phyloP scores from a whole-genome alignment of 2,888 invertebrate species.

The Halictus ligatus region DNA sequence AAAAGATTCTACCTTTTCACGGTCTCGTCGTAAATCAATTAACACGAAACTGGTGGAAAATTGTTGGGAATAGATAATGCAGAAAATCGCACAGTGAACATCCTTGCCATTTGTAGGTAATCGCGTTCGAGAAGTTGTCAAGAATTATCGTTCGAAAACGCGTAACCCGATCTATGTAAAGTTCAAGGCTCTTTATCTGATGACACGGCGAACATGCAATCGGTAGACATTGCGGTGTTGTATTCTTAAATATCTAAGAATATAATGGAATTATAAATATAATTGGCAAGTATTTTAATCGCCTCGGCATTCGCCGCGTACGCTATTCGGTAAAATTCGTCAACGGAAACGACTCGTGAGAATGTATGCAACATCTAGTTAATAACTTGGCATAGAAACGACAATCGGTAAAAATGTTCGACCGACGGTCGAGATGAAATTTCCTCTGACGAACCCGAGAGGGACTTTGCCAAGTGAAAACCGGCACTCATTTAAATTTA shows the following conservation, averaged over 20 bases:
- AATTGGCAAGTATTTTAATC: neutral
- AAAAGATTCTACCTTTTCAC: neutral
- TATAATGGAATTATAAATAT: neutral
- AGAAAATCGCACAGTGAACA: neutral
- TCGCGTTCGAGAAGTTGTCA: neutral
- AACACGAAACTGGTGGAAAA: neutral
- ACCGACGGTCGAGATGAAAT: neutral
- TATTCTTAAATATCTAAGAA: neutral
- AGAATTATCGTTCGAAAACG: neutral
- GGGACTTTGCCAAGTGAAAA: neutral
- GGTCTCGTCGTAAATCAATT: neutral
- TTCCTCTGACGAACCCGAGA: neutral
- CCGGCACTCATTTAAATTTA: neutral
- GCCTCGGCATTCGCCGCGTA: neutral
- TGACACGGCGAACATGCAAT: neutral
- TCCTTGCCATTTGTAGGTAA: conserved; percentile 3
- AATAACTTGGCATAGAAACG: neutral
- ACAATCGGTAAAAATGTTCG: neutral
- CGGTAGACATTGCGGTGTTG: neutral
- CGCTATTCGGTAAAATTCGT: neutral
- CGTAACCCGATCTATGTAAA: neutral
- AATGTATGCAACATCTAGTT: too few relatives aligned
- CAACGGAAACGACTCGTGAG: neutral
- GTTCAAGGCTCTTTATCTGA: conserved; percentile 6
- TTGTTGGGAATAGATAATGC: neutral